These are phyloP conservation scores for Champsocephalus esox DNA, from an alignment of 2,797 vertebrate genomes.

Conservation along the genomic window DNA sequence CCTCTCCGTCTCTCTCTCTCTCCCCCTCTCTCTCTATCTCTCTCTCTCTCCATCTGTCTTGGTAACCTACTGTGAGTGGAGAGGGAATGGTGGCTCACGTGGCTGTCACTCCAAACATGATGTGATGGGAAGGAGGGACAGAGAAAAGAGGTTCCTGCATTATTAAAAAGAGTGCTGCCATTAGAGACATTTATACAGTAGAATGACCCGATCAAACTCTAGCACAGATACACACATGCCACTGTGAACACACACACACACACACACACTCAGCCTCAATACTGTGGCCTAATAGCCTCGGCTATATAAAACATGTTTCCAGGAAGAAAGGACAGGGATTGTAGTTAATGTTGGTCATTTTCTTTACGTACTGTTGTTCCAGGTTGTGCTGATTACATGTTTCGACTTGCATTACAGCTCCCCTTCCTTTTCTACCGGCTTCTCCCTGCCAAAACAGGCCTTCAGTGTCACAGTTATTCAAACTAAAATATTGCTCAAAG, in stretches of 20 bases:
- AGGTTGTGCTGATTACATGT: slow-evolving; percentile 34
- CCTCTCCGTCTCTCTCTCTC: not conserved
- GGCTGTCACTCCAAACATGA: slow-evolving; percentile 67
- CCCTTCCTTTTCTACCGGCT: slow-evolving; percentile 36
- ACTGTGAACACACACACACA: slow-evolving; percentile 6
- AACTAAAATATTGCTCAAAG: slow-evolving; percentile 60
- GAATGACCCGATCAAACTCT: slow-evolving; percentile 63
- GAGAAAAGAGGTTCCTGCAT: slow-evolving; percentile 68
- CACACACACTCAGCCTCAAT: slow-evolving; percentile 21
- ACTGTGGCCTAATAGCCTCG: not conserved
- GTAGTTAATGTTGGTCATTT: slow-evolving; percentile 6
- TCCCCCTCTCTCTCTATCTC: not conserved
- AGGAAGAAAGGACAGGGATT: slow-evolving; percentile 31
- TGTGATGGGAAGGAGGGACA: slow-evolving; percentile 43
- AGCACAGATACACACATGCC: slow-evolving; percentile 29
- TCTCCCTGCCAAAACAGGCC: slow-evolving; percentile 38
- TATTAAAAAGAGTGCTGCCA: slow-evolving; percentile 76
- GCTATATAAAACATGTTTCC: slow-evolving; percentile 27
- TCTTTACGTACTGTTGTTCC: slow-evolving; percentile 26
- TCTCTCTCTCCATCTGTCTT: not conserved
- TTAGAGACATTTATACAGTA: slow-evolving; percentile 77
- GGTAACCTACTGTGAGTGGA: slow-evolving; percentile 41
- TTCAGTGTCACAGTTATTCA: slow-evolving; percentile 57
- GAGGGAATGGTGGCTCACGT: slow-evolving; percentile 53
- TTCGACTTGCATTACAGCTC: slow-evolving; percentile 39